Evolutionary conservation across 2,888 invertebrate species (phyloP), one percentile per base, ranked within the genome.

Genomic region (Slavum lentiscoides): DNA sequence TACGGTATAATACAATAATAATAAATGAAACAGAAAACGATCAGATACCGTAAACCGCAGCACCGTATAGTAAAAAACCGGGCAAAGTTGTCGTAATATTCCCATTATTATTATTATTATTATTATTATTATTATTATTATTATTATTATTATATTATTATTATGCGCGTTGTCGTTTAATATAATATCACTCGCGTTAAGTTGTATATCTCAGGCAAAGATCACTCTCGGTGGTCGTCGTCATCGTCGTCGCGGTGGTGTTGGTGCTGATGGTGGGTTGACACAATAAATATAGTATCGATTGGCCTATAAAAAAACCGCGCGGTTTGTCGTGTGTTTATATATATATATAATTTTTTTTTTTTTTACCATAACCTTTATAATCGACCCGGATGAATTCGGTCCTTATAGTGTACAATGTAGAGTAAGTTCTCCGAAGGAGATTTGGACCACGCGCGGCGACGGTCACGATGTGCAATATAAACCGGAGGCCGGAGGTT

Each of bases 351-450:
- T 37, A 58, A n/a, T n/a, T n/a, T n/a, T n/a, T n/a, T n/a, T n/a
- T 30, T 30, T 30, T 30, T 30, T 30, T 30, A 30, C 30, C 66
- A 72, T 72, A 72, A 80, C 80, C 80, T 77, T 77, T 77, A 4
- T 30, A 70, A 70, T 64, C 80, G 80, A 80, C 72, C 80, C 80
- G 80, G 80, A 80, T 64, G 80, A 70, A 80, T 80, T 70, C 23
- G 64, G 70, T 55, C 64, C 43, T 30, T 30, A 30, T 30, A 30
- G 30, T 30, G 30, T 30, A 30, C 30, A 30, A 30, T 30, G 30
- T 30, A 30, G 30, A 30, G 30, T 43, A 9, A 43, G 8, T 43
- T 53, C 39, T 39, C 61, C 61, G 6, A n/a, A n/a, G n/a, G 62
- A 23, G 70, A 62, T 70, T 80, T 43, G 70, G 77, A 77, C 80